A percentile compares a stretch with the other conserved stretches of the same genome.
phyloP scores from a whole-genome alignment of 2,113 vertebrate genomes.

The Dicentrarchus labrax region DNA sequence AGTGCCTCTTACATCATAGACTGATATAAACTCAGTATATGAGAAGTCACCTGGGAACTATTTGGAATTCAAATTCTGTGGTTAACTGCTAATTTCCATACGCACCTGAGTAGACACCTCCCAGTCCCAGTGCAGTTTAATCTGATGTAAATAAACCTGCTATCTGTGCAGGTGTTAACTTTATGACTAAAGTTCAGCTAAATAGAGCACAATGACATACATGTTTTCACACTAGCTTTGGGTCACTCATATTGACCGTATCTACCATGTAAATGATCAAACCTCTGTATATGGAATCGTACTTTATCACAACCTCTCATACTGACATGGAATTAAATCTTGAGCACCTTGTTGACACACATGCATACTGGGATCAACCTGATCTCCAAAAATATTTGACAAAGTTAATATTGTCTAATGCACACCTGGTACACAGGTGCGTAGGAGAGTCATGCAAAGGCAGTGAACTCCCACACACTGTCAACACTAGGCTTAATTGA shows the following conservation, averaged over 20 bases:
- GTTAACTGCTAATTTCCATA: constrained; percentile 6
- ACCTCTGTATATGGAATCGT: too few species aligned
- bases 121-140: background rate
- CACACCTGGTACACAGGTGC: background rate
- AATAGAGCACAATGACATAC: background rate
- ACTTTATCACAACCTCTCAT: background rate
- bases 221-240: background rate
- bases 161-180: background rate
- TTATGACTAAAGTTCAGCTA: background rate
- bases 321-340: background rate
- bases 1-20: background rate
- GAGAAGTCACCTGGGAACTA: background rate
- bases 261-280: too few species aligned
- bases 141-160: constrained; percentile 13
- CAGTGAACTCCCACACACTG: background rate
- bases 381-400: background rate
- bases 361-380: background rate
- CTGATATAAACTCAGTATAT: too few species aligned
- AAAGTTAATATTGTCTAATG: background rate
- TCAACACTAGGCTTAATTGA: background rate
- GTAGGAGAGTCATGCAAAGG: background rate
- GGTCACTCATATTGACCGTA: too few species aligned
- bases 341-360: background rate
- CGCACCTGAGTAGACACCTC: background rate
- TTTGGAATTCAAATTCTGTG: constrained; percentile 25